A percentile compares a stretch with the other conserved stretches of the same genome.
Conservation (phyloP, 2,797 vertebrate species). For the Leptoclinus maculatus region DNA sequence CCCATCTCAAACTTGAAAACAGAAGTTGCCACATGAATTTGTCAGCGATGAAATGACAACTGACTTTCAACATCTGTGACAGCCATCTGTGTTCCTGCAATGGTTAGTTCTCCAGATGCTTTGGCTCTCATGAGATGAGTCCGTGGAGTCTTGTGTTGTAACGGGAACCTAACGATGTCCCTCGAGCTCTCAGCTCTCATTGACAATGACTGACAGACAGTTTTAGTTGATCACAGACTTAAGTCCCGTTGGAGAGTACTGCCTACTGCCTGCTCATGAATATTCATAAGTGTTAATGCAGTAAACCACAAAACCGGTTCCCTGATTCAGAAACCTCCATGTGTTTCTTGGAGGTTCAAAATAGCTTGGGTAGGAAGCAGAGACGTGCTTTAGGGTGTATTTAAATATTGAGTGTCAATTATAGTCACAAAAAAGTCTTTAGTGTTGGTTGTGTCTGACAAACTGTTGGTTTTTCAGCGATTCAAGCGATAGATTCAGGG, state of each 20-base stretch:
- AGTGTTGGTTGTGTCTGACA: not conserved
- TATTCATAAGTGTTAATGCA: conserved; percentile 52
- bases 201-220: conserved; percentile 59
- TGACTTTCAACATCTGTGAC: conserved; percentile 53
- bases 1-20: conserved; percentile 30
- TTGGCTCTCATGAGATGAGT: conserved; percentile 42
- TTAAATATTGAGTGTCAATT: conserved; percentile 28
- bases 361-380: conserved; percentile 21
- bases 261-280: conserved; percentile 54
- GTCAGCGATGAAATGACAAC: conserved; percentile 45
- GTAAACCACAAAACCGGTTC: conserved; percentile 22
- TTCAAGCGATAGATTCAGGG: not conserved
- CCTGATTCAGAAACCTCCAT: conserved; percentile 34
- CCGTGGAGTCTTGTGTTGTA: conserved; percentile 39
- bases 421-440: not conserved
- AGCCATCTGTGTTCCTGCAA: conserved; percentile 51
- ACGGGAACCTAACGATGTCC: conserved; percentile 61
- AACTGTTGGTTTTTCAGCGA: conserved; percentile 11
- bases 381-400: conserved; percentile 30
- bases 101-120: conserved; percentile 63
- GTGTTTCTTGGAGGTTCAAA: conserved; percentile 43
- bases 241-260: conserved; percentile 43
- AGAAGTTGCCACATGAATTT: conserved; percentile 48
- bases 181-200: conserved; percentile 55
- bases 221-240: conserved; percentile 68